Conservation (phyloP, 35 echinoderm and acorn worm genomes). For the Apostichopus californicus region DNA sequence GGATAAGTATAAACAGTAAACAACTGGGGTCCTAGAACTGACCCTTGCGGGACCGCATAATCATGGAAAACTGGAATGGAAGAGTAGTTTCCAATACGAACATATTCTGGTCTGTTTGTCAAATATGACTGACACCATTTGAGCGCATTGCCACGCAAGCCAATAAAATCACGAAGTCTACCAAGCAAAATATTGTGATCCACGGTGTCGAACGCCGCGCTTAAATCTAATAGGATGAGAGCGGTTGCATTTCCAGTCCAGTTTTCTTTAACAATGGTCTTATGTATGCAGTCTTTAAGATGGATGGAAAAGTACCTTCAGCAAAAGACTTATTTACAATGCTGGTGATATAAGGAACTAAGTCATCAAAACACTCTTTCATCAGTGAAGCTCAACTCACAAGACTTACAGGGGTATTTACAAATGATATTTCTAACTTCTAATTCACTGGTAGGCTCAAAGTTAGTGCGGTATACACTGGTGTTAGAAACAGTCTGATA, state of each 20-base stretch:
- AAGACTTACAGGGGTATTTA: conserved; percentile 44
- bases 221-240: conserved; percentile 64
- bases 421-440: conserved; percentile 43
- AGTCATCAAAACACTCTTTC: too few species aligned
- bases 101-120: not conserved
- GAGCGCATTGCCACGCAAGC: conserved; percentile 31
- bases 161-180: conserved; percentile 43
- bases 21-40: not conserved
- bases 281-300: conserved; percentile 48
- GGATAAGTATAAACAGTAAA: too few species aligned
- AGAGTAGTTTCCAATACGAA: too few species aligned
- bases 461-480: not conserved
- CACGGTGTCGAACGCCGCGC: conserved; percentile 64
- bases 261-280: conserved; percentile 63
- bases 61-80: too few species aligned
- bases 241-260: conserved; percentile 42
- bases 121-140: conserved; percentile 55
- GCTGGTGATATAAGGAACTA: too few species aligned
- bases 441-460: conserved; percentile 46
- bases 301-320: conserved; percentile 15
- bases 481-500: not conserved
- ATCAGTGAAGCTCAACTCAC: not conserved
- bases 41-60: too few species aligned
- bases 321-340: too few species aligned
- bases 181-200: conserved; percentile 56